Percentiles rank a stretch among this genome's conserved stretches.
These are phyloP conservation scores for Oreochromis niloticus DNA, from an alignment of 2,113 vertebrate species.

Conservation along the genomic window DNA sequence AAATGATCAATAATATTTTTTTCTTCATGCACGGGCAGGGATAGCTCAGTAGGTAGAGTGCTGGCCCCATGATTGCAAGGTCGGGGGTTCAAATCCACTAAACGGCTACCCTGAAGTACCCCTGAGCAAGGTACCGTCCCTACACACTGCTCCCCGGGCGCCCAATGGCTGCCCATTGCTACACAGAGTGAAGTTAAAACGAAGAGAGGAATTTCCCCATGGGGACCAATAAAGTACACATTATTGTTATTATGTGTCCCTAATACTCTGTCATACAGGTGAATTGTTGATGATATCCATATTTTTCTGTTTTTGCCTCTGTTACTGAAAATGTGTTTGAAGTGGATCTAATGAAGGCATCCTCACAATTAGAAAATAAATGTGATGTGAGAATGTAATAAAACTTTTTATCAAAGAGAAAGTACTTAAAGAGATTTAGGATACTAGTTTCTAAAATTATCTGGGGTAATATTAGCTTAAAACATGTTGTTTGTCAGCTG, in stretches of 20 bases:
- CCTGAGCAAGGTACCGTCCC: no score
- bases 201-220: no score
- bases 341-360: not conserved
- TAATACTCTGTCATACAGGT: not conserved
- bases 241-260: not conserved
- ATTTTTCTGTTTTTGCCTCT: not conserved
- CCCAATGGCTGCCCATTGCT: no score
- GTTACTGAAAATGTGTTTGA: not conserved
- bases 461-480: not conserved
- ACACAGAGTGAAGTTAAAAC: no score
- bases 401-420: not conserved
- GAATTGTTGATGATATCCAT: not conserved
- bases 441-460: not conserved
- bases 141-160: no score
- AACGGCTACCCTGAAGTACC: no score
- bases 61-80: no score
- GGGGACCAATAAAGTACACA: no score
- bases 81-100: no score
- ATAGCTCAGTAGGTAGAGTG: no score
- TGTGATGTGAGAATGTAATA: not conserved
- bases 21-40: not conserved
- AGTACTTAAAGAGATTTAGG: not conserved
- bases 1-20: no score
- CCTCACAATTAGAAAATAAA: not conserved
- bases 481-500: not conserved